These are phyloP conservation scores for Tonatia bakeri DNA, from an alignment of 2,113 vertebrate genomes.

Conservation along the genomic window DNA sequence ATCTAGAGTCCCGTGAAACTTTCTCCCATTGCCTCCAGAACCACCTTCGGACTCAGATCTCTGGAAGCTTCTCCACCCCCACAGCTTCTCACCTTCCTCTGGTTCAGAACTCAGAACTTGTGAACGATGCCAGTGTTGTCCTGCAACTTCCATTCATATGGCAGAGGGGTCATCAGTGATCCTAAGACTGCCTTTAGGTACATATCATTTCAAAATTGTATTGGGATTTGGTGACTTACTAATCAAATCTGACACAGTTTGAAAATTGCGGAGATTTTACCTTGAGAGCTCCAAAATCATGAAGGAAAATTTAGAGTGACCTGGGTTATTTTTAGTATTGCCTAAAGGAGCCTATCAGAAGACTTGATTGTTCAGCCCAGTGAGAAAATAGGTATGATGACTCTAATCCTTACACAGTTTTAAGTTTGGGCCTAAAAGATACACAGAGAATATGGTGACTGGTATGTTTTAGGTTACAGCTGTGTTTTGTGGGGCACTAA, in stretches of 20 bases:
- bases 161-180: neutral
- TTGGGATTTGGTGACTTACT: neutral
- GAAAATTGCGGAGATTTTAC: neutral
- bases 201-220: neutral
- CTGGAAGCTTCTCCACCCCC: neutral
- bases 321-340: slow-evolving; percentile 2
- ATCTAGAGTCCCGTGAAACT: neutral
- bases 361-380: neutral
- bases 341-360: neutral
- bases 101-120: neutral
- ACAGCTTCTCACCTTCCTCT: neutral
- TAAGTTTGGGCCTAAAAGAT: neutral
- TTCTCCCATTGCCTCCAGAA: neutral
- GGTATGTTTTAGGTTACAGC: neutral
- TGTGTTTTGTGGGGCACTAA: neutral
- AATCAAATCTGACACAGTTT: neutral
- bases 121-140: neutral
- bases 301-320: neutral
- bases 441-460: neutral
- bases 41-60: neutral
- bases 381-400: neutral
- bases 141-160: neutral
- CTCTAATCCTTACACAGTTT: neutral
- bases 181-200: neutral
- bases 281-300: neutral